Base-by-base conservation (phyloP, 2,113 vertebrate genomes). In the Urocitellus parryii region DNA sequence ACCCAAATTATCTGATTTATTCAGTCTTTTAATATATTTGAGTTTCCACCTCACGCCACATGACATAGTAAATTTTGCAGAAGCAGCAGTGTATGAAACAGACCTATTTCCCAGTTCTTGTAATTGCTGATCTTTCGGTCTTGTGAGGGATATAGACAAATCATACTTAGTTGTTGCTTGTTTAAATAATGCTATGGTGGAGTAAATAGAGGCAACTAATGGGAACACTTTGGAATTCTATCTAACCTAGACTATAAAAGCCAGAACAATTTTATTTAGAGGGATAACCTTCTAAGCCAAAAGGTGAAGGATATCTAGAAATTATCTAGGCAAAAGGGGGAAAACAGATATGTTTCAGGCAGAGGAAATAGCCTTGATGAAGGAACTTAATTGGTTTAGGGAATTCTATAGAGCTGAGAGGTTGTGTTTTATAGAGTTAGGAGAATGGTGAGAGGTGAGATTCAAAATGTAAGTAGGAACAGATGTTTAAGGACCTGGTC, bases 391-490 rank as follows among this genome's bases (percentile, higher is more conserved):
- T 65, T 65, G 29, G 16, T 83, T 83, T 25, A 87, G 80, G 65
- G 34, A 61, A 63, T 79, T 79, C 25, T 65, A 0, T 65, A 76
- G 18, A 67, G 80, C 34, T 90, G 27, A 27, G 72, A 34, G n/a
- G 34, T 82, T 96, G 92, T 53, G 14, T 90, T 77, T 95, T 95
- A 32, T 95, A 85, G 20, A 18, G 22, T 24, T 24, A 37, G 20
- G 13, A 58, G 22, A 22, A 12, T 42, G 51, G 10, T 78, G 67
- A 94, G 72, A 83, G 22, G 74, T 83, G 37, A 68, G 48, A 58
- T 20, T 48, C 17, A 70, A 92, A 56, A 90, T n/a, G 37, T 90
- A 37, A 65, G 29, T 51, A 74, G 65, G 45, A 94, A 25, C 6
- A 84, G 76, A 48, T 72, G 10, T 87, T 83, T 81, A 83, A 94